Evolutionary conservation across 1,140 invertebrate species (phyloP).

Genomic region (Telenomus remus): DNA sequence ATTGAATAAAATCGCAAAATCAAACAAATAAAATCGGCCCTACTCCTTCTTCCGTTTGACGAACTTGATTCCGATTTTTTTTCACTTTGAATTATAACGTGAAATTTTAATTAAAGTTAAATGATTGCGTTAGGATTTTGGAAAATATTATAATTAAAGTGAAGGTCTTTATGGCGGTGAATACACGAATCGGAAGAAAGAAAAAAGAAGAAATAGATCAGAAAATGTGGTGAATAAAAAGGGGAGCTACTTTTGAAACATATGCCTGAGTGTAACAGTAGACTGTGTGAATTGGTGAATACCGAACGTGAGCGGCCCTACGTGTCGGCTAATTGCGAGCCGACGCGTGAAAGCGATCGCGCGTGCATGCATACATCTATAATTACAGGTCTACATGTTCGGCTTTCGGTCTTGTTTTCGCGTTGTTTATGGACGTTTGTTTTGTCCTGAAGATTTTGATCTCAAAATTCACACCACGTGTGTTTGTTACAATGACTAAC

Average conservation of each 20-base stretch:
- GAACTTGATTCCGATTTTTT: no score
- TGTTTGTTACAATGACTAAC: not conserved
- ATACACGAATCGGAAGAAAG: not conserved
- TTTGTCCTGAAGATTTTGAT: not conserved
- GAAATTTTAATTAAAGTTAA: constrained; percentile 1
- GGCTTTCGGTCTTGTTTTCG: constrained; percentile 36
- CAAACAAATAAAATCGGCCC: no score
- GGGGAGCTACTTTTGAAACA: not conserved
- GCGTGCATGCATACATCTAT: constrained; percentile 59
- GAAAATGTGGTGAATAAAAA: not conserved
- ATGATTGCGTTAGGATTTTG: constrained; percentile 23
- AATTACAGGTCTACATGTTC: constrained; percentile 54
- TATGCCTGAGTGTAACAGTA: constrained; percentile 19
- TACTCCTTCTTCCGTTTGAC: no score
- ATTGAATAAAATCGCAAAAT: not conserved
- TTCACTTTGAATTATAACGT: not conserved
- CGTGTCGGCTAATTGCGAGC: constrained; percentile 58
- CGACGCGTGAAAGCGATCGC: constrained; percentile 60
- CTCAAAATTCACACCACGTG: not conserved
- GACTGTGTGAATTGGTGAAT: constrained; percentile 47
- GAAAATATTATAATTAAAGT: constrained; percentile 44
- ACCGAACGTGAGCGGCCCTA: constrained; percentile 35
- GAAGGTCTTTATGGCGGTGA: constrained; percentile 9
- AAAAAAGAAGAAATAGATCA: not conserved
- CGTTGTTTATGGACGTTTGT: constrained; percentile 28